Percentiles rank a stretch among this genome's conserved stretches.
Conservation (phyloP, 2,888 invertebrate genomes). For the Phaedon cochleariae region DNA sequence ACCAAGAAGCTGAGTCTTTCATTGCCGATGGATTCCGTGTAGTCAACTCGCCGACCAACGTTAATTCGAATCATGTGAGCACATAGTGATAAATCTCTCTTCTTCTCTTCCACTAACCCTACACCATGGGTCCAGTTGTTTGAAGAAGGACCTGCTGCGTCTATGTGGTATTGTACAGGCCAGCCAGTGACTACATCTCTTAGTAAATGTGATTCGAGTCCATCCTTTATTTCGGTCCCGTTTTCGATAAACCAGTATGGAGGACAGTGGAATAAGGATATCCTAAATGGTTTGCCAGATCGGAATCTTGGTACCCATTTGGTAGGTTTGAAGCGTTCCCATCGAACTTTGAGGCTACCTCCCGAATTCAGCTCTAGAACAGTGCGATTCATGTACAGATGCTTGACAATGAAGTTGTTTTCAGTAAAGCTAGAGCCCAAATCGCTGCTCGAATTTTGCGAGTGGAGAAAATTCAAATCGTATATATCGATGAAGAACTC, state of each 20-base stretch:
- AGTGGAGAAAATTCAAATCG: background rate
- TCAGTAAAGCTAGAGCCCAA: background rate
- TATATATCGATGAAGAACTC: background rate
- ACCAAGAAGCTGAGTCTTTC: background rate
- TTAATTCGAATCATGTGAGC: background rate
- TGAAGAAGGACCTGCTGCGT: background rate
- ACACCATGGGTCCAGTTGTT: constrained; percentile 6
- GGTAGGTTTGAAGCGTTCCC: background rate
- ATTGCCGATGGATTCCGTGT: background rate
- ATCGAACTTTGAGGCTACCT: background rate
- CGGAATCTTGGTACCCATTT: constrained; percentile 6
- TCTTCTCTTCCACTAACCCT: background rate
- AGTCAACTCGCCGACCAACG: background rate
- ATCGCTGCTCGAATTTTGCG: background rate
- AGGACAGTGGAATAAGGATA: constrained; percentile 10
- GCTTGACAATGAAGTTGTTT: background rate
- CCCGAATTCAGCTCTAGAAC: background rate
- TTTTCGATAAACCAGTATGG: constrained; percentile 11
- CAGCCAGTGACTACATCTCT: background rate
- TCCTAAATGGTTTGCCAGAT: background rate
- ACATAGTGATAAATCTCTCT: constrained; percentile 3
- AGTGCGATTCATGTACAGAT: background rate
- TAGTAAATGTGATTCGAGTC: background rate
- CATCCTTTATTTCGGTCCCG: background rate
- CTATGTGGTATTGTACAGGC: constrained; percentile 1